Conservation (phyloP, 2,113 vertebrate species). For the Paedocypris sp. region DNA sequence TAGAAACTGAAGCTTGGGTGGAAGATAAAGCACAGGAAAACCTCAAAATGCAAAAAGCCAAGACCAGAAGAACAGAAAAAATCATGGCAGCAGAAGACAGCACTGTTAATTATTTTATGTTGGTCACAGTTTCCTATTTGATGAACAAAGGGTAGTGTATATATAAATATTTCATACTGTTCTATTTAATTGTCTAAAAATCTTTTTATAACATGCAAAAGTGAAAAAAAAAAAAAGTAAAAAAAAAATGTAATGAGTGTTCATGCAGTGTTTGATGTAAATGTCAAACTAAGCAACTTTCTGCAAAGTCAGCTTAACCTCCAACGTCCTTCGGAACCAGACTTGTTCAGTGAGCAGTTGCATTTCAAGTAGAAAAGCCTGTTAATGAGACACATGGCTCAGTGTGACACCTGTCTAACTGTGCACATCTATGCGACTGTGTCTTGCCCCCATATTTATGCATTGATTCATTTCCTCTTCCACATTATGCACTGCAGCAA, state of each 20-base stretch:
- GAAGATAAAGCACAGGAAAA: slow-evolving; percentile 58
- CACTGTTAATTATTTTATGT: slow-evolving; percentile 37
- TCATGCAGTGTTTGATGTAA: too few relatives aligned
- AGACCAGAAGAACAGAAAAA: slow-evolving; percentile 52
- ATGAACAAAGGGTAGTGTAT: too few relatives aligned
- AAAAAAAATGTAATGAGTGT: too few relatives aligned
- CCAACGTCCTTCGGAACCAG: slow-evolving; percentile 12
- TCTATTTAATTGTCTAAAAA: too few relatives aligned
- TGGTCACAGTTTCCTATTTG: background rate
- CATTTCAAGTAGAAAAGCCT: slow-evolving; percentile 35
- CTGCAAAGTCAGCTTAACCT: slow-evolving; percentile 17
- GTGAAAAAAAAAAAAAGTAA: too few relatives aligned
- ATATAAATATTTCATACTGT: too few relatives aligned
- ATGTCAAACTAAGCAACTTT: slow-evolving; percentile 12
- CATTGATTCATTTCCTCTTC: slow-evolving; percentile 17
- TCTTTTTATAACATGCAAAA: too few relatives aligned
- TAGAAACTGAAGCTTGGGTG: slow-evolving; percentile 55
- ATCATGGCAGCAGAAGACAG: slow-evolving; percentile 49
- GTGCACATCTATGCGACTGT: slow-evolving; percentile 19
- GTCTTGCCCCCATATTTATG: slow-evolving; percentile 6
- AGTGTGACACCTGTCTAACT: slow-evolving; percentile 33
- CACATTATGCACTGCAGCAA: background rate
- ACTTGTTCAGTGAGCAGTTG: slow-evolving; percentile 28
- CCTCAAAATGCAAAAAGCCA: slow-evolving; percentile 46
- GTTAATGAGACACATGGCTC: slow-evolving; percentile 45